Evolutionary conservation across 2,888 invertebrate genomes (phyloP).

Genomic region (Hirtodrosophila histrioides): DNA sequence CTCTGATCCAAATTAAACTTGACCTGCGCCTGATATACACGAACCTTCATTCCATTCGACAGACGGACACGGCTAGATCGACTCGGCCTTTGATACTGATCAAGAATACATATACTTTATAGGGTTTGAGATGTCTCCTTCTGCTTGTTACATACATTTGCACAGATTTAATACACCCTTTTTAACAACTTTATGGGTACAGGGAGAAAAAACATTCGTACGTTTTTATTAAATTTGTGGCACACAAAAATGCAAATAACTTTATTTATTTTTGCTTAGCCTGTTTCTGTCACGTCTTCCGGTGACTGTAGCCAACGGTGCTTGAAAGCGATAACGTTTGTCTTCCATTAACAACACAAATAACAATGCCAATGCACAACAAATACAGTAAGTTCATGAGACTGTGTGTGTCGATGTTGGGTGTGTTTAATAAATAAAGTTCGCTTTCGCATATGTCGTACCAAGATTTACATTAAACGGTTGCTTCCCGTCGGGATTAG

Average conservation of each 20-base stretch:
- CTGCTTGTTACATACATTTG: no score
- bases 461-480: slow-evolving; percentile 57
- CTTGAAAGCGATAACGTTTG: slow-evolving; percentile 55
- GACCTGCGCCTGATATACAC: no score
- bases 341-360: slow-evolving; percentile 64
- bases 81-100: no score
- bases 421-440: slow-evolving; percentile 2
- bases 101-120: no score
- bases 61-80: no score
- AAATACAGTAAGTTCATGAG: slow-evolving; percentile 10
- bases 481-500: slow-evolving; percentile 41
- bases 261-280: slow-evolving; percentile 27
- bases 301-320: slow-evolving; percentile 24
- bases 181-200: no score
- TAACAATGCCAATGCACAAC: slow-evolving; percentile 21
- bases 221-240: neutral
- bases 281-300: slow-evolving; percentile 21
- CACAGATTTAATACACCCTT: no score
- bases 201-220: neutral
- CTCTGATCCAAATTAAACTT: no score
- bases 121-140: no score
- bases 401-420: neutral
- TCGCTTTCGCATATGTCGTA: slow-evolving; percentile 10
- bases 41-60: no score
- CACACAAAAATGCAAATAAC: neutral